Conservation (phyloP, 2,113 vertebrate genomes). For the Hyperoodon ampullatus region DNA sequence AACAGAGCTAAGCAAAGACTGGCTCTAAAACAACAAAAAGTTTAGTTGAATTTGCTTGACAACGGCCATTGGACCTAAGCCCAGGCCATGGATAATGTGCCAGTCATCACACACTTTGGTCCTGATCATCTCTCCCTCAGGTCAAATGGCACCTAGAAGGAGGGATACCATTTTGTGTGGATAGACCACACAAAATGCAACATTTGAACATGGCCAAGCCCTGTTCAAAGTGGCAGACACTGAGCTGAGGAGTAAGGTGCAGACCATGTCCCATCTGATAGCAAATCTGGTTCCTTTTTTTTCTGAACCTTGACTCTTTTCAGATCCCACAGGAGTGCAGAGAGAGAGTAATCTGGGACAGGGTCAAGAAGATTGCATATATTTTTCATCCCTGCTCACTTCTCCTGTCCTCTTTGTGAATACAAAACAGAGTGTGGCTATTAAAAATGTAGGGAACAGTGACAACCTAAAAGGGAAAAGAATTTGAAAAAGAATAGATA, state of each 20-base stretch:
- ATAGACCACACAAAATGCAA: neutral
- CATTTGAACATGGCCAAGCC: neutral
- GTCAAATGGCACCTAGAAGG: neutral
- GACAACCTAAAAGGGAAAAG: no score
- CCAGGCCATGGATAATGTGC: conserved; percentile 46
- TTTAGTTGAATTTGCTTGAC: conserved; percentile 65
- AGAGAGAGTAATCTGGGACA: neutral
- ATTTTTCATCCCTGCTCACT: neutral
- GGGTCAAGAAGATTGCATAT: neutral
- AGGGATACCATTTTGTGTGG: neutral
- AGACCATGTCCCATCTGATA: neutral
- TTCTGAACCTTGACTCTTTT: neutral
- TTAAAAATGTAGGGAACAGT: no score
- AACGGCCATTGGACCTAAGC: conserved; percentile 45
- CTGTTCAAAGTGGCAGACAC: neutral
- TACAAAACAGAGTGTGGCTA: neutral
- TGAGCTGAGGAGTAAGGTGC: neutral
- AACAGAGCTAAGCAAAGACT: conserved; percentile 41
- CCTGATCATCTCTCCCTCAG: neutral
- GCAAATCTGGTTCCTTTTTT: neutral
- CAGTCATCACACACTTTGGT: neutral
- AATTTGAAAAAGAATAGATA: no score
- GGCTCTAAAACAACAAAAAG: neutral
- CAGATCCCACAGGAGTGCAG: neutral
- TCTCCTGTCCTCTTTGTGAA: neutral